phyloP scores from a whole-genome alignment of 1,140 invertebrate species.

The Spodoptera frugiperda region DNA sequence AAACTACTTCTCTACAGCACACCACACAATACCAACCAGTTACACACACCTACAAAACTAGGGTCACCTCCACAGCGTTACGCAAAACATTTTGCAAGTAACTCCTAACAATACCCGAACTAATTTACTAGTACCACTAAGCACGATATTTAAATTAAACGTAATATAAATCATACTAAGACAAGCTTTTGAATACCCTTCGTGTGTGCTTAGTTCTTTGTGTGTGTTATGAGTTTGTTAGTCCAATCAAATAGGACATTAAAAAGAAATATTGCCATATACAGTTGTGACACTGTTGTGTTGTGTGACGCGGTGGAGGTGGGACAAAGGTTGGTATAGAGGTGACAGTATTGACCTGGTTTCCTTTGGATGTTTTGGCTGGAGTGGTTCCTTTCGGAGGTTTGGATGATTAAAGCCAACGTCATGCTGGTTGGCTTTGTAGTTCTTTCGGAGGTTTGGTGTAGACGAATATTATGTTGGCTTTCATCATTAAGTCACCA shows the following conservation, averaged over 20 bases:
- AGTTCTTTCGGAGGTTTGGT: no score
- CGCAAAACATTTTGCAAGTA: conserved; percentile 51
- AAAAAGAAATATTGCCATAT: conserved; percentile 81
- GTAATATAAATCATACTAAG: conserved; percentile 75
- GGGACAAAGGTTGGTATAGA: conserved; percentile 5
- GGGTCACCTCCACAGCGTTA: conserved; percentile 47
- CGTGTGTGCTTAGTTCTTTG: conserved; percentile 69
- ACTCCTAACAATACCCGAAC: conserved; percentile 9
- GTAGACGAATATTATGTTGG: no score
- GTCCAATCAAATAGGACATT: conserved; percentile 80
- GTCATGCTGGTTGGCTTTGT: no score
- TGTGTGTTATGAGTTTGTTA: conserved; percentile 67
- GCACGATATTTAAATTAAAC: conserved; percentile 78
- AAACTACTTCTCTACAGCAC: neutral
- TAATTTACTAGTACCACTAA: conserved; percentile 38
- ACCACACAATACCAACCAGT: neutral
- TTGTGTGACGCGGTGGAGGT: neutral
- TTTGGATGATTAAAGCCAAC: no score
- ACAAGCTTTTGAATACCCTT: conserved; percentile 78
- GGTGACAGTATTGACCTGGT: conserved; percentile 29
- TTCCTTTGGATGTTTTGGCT: neutral
- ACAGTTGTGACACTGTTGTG: conserved; percentile 71
- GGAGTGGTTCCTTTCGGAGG: neutral
- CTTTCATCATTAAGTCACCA: neutral
- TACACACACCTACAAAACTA: neutral